These are phyloP conservation scores for Bradypodion ventrale DNA, from an alignment of 2,797 vertebrate species.

Conservation along the genomic window DNA sequence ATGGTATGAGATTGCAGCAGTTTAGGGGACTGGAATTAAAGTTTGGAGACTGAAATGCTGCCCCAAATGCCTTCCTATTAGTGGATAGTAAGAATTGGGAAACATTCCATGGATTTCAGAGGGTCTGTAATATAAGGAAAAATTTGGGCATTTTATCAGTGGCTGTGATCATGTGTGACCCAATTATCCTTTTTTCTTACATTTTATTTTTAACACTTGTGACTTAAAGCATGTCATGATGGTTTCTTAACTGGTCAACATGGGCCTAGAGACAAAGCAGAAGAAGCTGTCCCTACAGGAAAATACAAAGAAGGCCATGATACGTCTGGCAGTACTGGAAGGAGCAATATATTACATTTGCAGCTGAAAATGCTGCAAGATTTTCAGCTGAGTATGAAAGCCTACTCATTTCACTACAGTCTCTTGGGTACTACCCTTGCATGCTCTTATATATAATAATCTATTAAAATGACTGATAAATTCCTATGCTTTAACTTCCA, in stretches of 20 bases:
- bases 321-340: neutral
- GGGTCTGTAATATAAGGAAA: neutral
- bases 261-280: neutral
- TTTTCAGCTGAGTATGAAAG: conserved; percentile 9
- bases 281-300: neutral
- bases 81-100: neutral
- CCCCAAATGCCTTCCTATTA: neutral
- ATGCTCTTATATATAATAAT: conserved; percentile 27
- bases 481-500: conserved; percentile 18
- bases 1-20: neutral
- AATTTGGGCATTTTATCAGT: neutral
- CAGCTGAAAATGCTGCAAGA: conserved; percentile 23
- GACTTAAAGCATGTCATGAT: neutral
- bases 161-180: too few relatives aligned
- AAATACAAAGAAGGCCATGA: neutral
- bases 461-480: conserved; percentile 22
- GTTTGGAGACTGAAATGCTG: neutral
- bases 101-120: neutral
- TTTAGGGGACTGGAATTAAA: neutral
- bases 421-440: neutral
- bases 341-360: neutral
- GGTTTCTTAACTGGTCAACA: too few relatives aligned
- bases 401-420: neutral
- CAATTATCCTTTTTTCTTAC: neutral
- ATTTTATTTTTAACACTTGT: neutral